These are phyloP conservation scores for Amorpha juglandis DNA, from an alignment of 2,888 invertebrate species.

Conservation along the genomic window DNA sequence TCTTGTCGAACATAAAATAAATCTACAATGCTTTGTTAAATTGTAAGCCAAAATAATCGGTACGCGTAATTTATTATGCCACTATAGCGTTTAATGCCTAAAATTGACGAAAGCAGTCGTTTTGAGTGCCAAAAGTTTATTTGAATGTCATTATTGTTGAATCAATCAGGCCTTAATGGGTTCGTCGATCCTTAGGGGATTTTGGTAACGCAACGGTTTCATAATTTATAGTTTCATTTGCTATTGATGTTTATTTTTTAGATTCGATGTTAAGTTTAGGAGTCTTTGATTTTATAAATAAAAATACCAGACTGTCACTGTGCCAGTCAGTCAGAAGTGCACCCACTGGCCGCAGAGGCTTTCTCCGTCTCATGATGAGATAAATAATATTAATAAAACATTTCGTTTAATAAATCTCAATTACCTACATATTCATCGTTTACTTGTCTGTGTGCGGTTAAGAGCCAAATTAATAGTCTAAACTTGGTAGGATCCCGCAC, in stretches of 20 bases:
- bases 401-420: conserved; percentile 5
- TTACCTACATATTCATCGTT: conserved; percentile 20
- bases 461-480: conserved; percentile 82
- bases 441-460: conserved; percentile 35
- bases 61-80: conserved; percentile 66
- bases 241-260: conserved; percentile 8
- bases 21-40: conserved; percentile 52
- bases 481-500: conserved; percentile 75
- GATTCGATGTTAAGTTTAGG: background rate
- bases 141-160: conserved; percentile 68
- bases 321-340: too few relatives aligned
- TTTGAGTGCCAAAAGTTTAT: conserved; percentile 65
- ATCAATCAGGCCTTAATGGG: conserved; percentile 64
- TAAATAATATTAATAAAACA: too few relatives aligned
- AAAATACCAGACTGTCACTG: too few relatives aligned
- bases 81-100: conserved; percentile 65
- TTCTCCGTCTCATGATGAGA: too few relatives aligned
- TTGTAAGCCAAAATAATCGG: conserved; percentile 68
- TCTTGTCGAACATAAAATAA: conserved; percentile 59
- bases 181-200: conserved; percentile 16
- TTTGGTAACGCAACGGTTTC: conserved; percentile 10
- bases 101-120: conserved; percentile 72
- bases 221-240: conserved; percentile 26
- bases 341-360: too few relatives aligned
- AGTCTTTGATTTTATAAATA: too few relatives aligned